Conservation (phyloP, 1,140 invertebrate genomes). For the Eulimnadia texana region DNA sequence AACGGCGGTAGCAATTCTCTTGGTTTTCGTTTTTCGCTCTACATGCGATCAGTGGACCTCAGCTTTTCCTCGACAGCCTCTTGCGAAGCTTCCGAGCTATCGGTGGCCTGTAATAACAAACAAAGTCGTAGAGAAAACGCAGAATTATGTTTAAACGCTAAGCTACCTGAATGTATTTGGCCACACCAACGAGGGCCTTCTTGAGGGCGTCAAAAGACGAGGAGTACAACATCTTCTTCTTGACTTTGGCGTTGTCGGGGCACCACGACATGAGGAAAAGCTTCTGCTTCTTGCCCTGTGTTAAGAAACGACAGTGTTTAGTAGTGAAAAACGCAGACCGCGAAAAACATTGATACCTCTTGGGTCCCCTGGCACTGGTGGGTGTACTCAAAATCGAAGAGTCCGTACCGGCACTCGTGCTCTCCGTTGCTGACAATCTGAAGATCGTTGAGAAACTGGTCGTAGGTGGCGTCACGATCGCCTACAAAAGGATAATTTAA, state of each 20-base stretch:
- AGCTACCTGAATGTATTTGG: conserved; percentile 84
- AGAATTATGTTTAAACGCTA: too few relatives aligned
- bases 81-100: conserved; percentile 75
- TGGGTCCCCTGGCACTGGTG: conserved; percentile 87
- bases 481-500: conserved; percentile 26
- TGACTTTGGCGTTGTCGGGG: conserved; percentile 89
- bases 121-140: background rate
- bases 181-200: conserved; percentile 84
- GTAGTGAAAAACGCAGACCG: background rate
- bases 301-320: background rate
- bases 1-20: background rate
- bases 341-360: conserved; percentile 38
- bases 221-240: conserved; percentile 99
- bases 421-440: conserved; percentile 64
- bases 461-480: conserved; percentile 68
- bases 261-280: conserved; percentile 93
- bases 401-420: conserved; percentile 75
- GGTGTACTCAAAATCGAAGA: conserved; percentile 90
- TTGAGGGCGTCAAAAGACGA: conserved; percentile 91
- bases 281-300: conserved; percentile 65
- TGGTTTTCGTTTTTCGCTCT: conserved; percentile 26
- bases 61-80: conserved; percentile 84
- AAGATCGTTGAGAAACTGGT: conserved; percentile 75
- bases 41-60: conserved; percentile 81
- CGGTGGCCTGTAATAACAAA: conserved; percentile 55